These are phyloP conservation scores for Agriotes lineatus DNA, from an alignment of 2,888 invertebrate species.

Conservation along the genomic window DNA sequence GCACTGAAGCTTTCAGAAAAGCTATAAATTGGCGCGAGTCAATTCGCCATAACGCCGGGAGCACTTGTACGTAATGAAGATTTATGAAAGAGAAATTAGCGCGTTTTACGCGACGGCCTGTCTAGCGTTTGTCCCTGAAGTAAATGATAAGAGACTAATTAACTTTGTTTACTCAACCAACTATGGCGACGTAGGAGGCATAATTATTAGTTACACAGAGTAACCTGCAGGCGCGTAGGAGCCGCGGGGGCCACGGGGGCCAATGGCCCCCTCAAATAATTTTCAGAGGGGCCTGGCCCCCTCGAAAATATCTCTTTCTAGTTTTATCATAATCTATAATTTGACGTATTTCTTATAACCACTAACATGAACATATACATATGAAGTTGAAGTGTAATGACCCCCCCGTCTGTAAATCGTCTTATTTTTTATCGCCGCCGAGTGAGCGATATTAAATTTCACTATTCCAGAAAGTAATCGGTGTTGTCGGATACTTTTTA, in stretches of 20 bases:
- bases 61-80: constrained; percentile 16
- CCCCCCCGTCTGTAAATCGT: neutral
- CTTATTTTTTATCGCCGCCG: too few relatives aligned
- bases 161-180: constrained; percentile 24
- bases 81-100: constrained; percentile 20
- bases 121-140: constrained; percentile 13
- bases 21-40: constrained; percentile 7
- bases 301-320: too few relatives aligned
- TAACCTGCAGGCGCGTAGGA: too few relatives aligned
- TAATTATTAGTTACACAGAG: constrained; percentile 21
- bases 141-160: constrained; percentile 20
- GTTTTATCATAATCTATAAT: too few relatives aligned
- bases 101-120: constrained; percentile 15
- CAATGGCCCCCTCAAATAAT: too few relatives aligned
- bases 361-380: too few relatives aligned
- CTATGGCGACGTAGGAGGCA: constrained; percentile 17
- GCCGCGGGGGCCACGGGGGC: too few relatives aligned
- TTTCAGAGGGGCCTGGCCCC: too few relatives aligned
- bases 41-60: constrained; percentile 6
- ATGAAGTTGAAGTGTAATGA: constrained; percentile 10
- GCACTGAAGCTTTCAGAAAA: constrained; percentile 8
- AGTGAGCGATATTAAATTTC: too few relatives aligned
- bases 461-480: too few relatives aligned
- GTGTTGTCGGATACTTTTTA: too few relatives aligned
- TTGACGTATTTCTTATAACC: too few relatives aligned